Evolutionary conservation across 1,140 invertebrate species (phyloP).

Genomic region (Papilio dardanus): DNA sequence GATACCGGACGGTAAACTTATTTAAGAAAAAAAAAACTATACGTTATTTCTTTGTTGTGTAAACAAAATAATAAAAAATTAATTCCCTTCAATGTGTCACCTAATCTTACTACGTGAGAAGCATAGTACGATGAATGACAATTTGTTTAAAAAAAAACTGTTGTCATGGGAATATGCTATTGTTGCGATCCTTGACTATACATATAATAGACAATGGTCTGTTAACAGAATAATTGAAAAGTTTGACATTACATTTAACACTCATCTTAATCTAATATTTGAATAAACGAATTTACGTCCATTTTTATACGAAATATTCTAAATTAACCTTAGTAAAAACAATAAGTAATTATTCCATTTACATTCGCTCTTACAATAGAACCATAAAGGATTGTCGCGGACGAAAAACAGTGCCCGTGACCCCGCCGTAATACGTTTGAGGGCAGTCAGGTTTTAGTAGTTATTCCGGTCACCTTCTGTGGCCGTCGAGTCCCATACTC

Average conservation of each 20-base stretch:
- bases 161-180: conserved; percentile 22
- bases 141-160: conserved; percentile 35
- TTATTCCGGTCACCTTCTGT: no score
- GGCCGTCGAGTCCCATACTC: no score
- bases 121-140: conserved; percentile 24
- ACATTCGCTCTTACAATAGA: no score
- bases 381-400: no score
- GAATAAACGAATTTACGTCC: not conserved
- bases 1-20: no score
- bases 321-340: not conserved
- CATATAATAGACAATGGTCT: conserved; percentile 9
- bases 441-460: no score
- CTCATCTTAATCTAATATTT: not conserved
- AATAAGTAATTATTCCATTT: not conserved
- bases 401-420: no score
- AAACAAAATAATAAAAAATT: not conserved
- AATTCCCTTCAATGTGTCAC: not conserved
- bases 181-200: conserved; percentile 14
- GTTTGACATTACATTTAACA: conserved; percentile 20
- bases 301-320: not conserved
- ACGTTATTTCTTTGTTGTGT: not conserved
- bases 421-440: no score
- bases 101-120: conserved; percentile 15
- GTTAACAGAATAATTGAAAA: conserved; percentile 18
- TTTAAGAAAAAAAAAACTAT: not conserved